These are phyloP conservation scores for Microcebus ravelobensis DNA, from an alignment of 2,113 vertebrate species.

Conservation along the genomic window DNA sequence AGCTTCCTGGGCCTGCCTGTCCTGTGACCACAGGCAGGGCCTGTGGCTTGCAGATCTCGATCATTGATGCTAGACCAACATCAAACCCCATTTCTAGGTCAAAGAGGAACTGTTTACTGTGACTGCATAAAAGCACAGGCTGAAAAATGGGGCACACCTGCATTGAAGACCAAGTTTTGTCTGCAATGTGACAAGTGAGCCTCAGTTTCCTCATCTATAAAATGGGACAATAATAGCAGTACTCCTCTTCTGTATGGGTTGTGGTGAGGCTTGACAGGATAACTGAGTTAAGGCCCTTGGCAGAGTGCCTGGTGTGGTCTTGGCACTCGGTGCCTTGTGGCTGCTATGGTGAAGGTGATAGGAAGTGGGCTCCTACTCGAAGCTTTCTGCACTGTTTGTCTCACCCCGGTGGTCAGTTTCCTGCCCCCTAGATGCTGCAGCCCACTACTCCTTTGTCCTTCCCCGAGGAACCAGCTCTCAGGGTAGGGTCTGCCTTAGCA, in stretches of 20 bases:
- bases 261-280: neutral
- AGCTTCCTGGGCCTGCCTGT: neutral
- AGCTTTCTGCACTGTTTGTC: neutral
- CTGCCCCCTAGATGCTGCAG: neutral
- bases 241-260: neutral
- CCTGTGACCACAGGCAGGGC: neutral
- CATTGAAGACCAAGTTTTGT: neutral
- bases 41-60: neutral
- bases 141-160: neutral
- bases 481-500: neutral
- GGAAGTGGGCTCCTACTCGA: neutral
- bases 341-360: neutral
- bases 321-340: neutral
- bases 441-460: neutral
- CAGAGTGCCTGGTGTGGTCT: neutral
- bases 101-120: neutral
- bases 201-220: slow-evolving; percentile 30
- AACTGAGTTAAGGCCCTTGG: neutral
- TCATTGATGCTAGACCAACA: neutral
- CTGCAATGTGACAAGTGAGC: neutral
- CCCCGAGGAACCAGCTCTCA: neutral
- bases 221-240: neutral
- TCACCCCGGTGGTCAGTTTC: neutral
- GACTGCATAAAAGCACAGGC: neutral
- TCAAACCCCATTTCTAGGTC: neutral